These are phyloP conservation scores for Synodontis membranacea DNA, from an alignment of 2,113 vertebrate genomes.

Conservation along the genomic window DNA sequence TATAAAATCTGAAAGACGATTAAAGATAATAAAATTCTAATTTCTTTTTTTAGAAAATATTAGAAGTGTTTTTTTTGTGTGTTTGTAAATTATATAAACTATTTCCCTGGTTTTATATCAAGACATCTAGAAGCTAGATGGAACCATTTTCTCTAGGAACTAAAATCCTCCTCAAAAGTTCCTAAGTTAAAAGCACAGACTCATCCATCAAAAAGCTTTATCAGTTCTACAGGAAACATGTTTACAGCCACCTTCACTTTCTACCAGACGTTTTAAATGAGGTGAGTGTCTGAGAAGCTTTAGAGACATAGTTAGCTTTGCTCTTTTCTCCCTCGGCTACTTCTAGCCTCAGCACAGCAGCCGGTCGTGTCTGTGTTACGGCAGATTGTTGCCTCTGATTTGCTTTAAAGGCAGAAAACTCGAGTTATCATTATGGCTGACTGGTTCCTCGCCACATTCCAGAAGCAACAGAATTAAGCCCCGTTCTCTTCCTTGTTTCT, in stretches of 20 bases:
- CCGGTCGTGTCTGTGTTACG: not conserved
- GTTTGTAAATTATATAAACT: not conserved
- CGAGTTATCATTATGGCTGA: not conserved
- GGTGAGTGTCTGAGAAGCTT: not conserved
- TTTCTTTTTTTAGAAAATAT: not conserved
- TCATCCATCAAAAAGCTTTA: not conserved
- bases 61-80: too few species aligned
- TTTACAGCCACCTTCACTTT: constrained; percentile 8
- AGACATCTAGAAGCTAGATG: not conserved
- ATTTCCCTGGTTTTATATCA: not conserved
- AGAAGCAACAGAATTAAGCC: not conserved
- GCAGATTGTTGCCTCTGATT: not conserved
- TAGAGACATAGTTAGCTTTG: not conserved
- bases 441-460: not conserved
- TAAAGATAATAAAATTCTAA: not conserved
- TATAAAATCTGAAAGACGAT: not conserved
- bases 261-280: not conserved
- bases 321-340: not conserved
- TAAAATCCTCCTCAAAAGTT: not conserved
- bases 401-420: constrained; percentile 10
- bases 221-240: not conserved
- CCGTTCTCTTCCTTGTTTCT: not conserved
- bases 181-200: not conserved
- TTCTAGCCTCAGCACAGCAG: not conserved
- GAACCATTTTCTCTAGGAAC: not conserved